Conservation (phyloP, 2,113 vertebrate genomes). For the Piliocolobus tephrosceles region DNA sequence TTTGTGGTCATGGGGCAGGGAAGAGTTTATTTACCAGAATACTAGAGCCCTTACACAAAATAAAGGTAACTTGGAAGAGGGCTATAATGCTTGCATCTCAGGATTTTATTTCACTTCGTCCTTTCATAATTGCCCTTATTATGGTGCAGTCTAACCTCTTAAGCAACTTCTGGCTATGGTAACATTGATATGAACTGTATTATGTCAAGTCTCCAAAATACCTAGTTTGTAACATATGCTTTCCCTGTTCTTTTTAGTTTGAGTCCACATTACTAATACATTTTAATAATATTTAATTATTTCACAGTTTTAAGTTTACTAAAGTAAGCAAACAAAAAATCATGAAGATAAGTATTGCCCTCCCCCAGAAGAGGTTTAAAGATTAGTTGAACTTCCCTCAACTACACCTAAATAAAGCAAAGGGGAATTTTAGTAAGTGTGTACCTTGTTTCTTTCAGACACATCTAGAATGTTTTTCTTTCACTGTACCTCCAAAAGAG, state of each 20-base stretch:
- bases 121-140: background rate
- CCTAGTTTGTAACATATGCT: background rate
- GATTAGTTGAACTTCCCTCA: background rate
- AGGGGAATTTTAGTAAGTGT: background rate
- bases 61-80: background rate
- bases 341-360: background rate
- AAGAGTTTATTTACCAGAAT: background rate
- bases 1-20: background rate
- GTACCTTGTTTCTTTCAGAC: background rate
- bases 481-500: background rate
- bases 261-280: background rate
- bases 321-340: background rate
- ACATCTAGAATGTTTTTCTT: background rate
- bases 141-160: background rate
- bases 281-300: slow-evolving; percentile 10
- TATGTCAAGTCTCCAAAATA: background rate
- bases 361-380: background rate
- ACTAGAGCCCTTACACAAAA: background rate
- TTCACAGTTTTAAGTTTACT: background rate
- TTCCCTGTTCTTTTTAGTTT: background rate
- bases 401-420: background rate
- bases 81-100: background rate
- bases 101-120: background rate
- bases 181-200: background rate
- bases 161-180: background rate